These are phyloP conservation scores for Champsocephalus gunnari DNA, from an alignment of 2,797 vertebrate species.

Conservation along the genomic window DNA sequence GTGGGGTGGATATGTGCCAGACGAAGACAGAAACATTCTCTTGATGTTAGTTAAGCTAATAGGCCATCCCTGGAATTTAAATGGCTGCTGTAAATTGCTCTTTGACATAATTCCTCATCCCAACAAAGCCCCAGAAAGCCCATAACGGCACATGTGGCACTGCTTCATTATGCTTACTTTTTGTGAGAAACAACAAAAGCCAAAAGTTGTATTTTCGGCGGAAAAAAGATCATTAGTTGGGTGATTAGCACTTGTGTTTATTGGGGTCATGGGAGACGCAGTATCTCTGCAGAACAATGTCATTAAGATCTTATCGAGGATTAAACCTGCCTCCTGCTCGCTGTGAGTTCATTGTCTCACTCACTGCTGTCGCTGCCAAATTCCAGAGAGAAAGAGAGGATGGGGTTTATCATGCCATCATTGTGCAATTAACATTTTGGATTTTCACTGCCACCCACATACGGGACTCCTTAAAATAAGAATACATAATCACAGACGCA, in stretches of 20 bases:
- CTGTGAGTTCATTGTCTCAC: slow-evolving; percentile 50
- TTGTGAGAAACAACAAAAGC: slow-evolving; percentile 49
- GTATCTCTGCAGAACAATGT: slow-evolving; percentile 72
- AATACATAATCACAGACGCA: slow-evolving; percentile 4
- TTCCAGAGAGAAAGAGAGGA: slow-evolving; percentile 24
- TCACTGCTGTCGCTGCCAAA: slow-evolving; percentile 51
- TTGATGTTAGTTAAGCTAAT: slow-evolving; percentile 43
- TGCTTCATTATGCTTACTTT: slow-evolving; percentile 25
- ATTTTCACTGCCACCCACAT: slow-evolving; percentile 11
- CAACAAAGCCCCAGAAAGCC: slow-evolving; percentile 34
- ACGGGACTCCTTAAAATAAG: slow-evolving; percentile 15
- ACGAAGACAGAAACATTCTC: slow-evolving; percentile 37
- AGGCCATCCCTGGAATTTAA: slow-evolving; percentile 38
- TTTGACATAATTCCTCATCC: slow-evolving; percentile 49
- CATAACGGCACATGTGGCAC: slow-evolving; percentile 9
- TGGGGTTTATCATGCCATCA: slow-evolving; percentile 10
- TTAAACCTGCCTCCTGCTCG: slow-evolving; percentile 64
- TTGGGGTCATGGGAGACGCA: slow-evolving; percentile 66
- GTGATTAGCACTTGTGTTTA: slow-evolving; percentile 73
- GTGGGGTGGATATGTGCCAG: slow-evolving; percentile 20
- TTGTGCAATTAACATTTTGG: slow-evolving; percentile 32
- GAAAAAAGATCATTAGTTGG: slow-evolving; percentile 77
- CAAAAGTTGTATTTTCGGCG: slow-evolving; percentile 57
- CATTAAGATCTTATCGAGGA: slow-evolving; percentile 80
- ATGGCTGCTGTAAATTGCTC: slow-evolving; percentile 44